These are phyloP conservation scores for Torymus tubicola DNA, from an alignment of 2,888 invertebrate genomes.

Conservation along the genomic window DNA sequence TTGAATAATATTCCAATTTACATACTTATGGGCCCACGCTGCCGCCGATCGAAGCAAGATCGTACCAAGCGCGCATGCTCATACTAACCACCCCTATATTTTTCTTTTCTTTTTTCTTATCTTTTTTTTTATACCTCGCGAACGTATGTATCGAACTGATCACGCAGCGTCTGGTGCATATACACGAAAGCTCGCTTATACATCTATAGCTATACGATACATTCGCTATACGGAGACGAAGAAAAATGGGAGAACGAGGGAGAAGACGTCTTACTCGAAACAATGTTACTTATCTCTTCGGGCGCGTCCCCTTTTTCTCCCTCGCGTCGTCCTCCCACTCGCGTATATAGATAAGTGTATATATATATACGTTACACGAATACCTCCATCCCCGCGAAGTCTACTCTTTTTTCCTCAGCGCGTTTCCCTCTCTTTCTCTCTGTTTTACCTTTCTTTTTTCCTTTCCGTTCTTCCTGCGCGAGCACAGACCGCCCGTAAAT, in stretches of 20 bases:
- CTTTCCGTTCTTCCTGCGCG: background rate
- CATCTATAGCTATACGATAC: background rate
- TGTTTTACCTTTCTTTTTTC: too few species aligned
- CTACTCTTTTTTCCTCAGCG: slow-evolving; percentile 31
- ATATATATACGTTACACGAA: too few species aligned
- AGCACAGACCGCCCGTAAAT: slow-evolving; percentile 73
- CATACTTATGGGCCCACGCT: slow-evolving; percentile 64
- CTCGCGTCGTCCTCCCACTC: slow-evolving; percentile 17
- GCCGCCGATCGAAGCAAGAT: slow-evolving; percentile 46
- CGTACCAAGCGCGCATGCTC: slow-evolving; percentile 28
- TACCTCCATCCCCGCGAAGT: background rate
- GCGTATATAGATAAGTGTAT: too few species aligned
- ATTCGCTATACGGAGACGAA: background rate
- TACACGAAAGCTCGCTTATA: slow-evolving; percentile 4
- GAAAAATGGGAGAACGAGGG: background rate
- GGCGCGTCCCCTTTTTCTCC: slow-evolving; percentile 26
- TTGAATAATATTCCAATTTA: slow-evolving; percentile 70
- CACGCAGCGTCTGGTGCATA: background rate
- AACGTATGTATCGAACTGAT: background rate
- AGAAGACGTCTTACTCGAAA: slow-evolving; percentile 74
- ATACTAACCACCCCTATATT: slow-evolving; percentile 1
- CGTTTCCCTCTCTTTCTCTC: background rate
- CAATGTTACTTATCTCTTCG: slow-evolving; percentile 68
- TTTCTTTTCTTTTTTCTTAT: slow-evolving; percentile 7
- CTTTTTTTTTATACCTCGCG: background rate